Base-by-base conservation (phyloP, 2,797 vertebrate genomes). In the Taeniopygia guttata region DNA sequence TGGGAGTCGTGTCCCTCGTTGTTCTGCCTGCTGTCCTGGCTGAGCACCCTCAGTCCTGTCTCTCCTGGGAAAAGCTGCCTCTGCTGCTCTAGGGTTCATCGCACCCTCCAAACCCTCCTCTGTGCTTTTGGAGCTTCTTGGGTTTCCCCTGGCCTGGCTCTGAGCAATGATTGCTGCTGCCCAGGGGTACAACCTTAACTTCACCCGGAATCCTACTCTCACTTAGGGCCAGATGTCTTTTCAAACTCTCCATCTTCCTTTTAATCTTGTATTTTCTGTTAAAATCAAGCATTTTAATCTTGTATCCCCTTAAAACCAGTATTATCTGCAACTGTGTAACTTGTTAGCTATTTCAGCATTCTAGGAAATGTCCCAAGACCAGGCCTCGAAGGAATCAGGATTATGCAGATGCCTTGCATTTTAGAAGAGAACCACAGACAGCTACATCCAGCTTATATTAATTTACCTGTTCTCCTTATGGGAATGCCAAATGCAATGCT, bases 1-100 rank as follows among this genome's bases (percentile, higher is more conserved):
- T 0, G 32, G 59, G 59, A 38, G 32, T 23, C 2, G 1, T 1
- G 1, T 9, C 29, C 14, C 46, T 42, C 2, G 4, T 3, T 12
- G 4, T 45, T 32, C 38, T 76, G 34, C 48, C 27, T 12, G 36
- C 34, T 68, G 49, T 80, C 17, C 38, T n/a, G 32, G 3, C 78
- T 84, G 26, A 62, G 40, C 23, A 11, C 6, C 9, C 40, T 29
- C 43, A 49, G 4, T 8, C 23, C 64, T 23, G 29, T 13, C 29
- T 69, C 59, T 68, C 49, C 36, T 30, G 16, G 30, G 29, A 60
- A 80, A 62, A n/a, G 40, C 52, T 66, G 73, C 27, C 30, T 36
- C 14, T 49, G 59, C 36, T 8, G 32, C 22, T 63, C 62, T n/a
- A 52, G 34, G 78, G 60, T 26, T 64, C 49, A 26, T 42, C 29